Conservation (phyloP, 1,140 invertebrate genomes). For the Dinoponera quadriceps region DNA sequence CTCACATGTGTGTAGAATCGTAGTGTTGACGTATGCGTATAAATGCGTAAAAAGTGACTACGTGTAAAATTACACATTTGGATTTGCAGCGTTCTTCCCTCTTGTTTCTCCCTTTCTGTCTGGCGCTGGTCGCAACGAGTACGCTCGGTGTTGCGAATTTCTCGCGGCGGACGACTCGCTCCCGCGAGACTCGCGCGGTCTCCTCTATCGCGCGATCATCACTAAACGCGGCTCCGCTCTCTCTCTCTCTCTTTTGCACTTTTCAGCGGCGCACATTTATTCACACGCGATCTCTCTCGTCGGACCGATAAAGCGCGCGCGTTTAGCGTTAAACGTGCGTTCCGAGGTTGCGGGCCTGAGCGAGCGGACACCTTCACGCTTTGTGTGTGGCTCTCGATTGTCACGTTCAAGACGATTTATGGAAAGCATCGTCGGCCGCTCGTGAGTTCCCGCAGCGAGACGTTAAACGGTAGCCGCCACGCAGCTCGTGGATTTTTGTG, state of each 20-base stretch:
- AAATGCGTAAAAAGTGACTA: too few relatives aligned
- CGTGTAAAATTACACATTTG: too few relatives aligned
- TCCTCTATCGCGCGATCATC: constrained; percentile 8
- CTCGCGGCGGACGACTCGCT: neutral
- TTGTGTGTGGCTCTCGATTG: constrained; percentile 62
- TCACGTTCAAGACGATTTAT: constrained; percentile 55
- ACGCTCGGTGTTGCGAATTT: too few relatives aligned
- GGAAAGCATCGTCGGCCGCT: constrained; percentile 22
- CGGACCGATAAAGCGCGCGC: constrained; percentile 42
- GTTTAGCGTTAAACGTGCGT: constrained; percentile 19
- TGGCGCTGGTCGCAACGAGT: too few relatives aligned
- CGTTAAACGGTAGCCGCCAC: constrained; percentile 64
- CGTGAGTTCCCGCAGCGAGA: constrained; percentile 36
- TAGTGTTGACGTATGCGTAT: too few relatives aligned
- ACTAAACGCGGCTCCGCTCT: neutral
- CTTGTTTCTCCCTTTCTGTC: too few relatives aligned
- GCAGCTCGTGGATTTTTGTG: constrained; percentile 72
- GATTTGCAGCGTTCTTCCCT: too few relatives aligned
- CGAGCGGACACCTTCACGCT: constrained; percentile 5
- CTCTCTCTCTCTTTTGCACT: too few relatives aligned
- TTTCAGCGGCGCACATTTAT: neutral
- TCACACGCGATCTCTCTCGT: neutral
- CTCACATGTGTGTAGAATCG: too few relatives aligned
- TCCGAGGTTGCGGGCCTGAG: constrained; percentile 9
- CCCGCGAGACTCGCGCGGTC: constrained; percentile 1